Percentiles rank a stretch among this genome's conserved stretches.
These are phyloP conservation scores for Apotomis betuletana DNA, from an alignment of 2,888 invertebrate species.

Conservation along the genomic window DNA sequence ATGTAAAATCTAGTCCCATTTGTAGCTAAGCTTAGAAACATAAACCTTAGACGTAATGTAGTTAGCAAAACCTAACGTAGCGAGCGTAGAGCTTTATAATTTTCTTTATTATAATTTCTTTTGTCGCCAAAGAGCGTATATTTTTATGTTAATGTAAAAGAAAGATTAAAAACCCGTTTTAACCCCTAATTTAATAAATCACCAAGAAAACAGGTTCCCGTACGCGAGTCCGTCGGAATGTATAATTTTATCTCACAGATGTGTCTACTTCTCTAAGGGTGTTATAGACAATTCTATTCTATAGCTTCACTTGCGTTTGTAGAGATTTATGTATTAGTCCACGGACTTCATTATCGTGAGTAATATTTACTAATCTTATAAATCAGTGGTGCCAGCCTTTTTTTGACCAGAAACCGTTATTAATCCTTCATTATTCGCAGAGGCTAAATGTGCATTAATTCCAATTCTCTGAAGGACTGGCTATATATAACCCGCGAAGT, in stretches of 20 bases:
- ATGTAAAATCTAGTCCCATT: background rate
- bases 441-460: too few relatives aligned
- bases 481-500: too few relatives aligned
- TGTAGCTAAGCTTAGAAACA: background rate
- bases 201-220: constrained; percentile 8
- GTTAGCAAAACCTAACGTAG: too few relatives aligned
- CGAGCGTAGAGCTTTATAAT: too few relatives aligned
- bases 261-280: background rate
- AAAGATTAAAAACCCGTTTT: constrained; percentile 9
- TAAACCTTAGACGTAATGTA: background rate
- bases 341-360: too few relatives aligned
- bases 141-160: background rate
- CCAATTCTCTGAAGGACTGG: too few relatives aligned
- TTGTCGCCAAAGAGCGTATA: background rate
- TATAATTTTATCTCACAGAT: background rate
- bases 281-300: background rate
- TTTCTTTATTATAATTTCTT: too few relatives aligned
- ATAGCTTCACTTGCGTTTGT: background rate
- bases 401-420: too few relatives aligned
- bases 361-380: too few relatives aligned
- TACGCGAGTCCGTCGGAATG: constrained; percentile 18
- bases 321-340: too few relatives aligned
- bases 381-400: too few relatives aligned
- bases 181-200: constrained; percentile 21
- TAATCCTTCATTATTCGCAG: too few relatives aligned